Evolutionary conservation across 2,113 vertebrate genomes (phyloP), one percentile per base, ranked within the genome.

Genomic region (Murina feae): DNA sequence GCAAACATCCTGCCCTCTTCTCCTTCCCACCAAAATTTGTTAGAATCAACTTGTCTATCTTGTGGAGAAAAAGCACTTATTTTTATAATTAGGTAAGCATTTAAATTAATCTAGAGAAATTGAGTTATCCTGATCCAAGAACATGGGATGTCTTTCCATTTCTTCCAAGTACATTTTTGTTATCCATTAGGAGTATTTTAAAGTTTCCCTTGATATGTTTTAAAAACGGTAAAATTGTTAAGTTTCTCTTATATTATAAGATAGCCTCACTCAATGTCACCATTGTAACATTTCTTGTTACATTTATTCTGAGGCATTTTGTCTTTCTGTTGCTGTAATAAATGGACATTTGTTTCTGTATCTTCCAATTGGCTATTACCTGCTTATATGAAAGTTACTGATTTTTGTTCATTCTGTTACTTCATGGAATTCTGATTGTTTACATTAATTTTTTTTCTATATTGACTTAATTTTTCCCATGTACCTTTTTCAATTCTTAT

Each of bases 121-220:
- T 81, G 60, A 86, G 53, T 83, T 86, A 49, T 30, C 51, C 44
- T 32, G 89, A 94, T 65, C 35, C 11, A 90, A 81, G 35, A 28
- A 65, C 23, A 89, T 11, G n/a, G 7, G 14, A 75, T 75, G 14
- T 80, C 68, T 71, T 76, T 76, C 60, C 60, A 81, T 49, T 86
- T 90, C 30, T 80, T 96, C 55, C 16, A 74, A 90, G 80, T 37
- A 85, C 42, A 81, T 55, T 92, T 94, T 79, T 82, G 13, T 55
- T 49, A 87, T 76, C 28, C 51, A 39, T 93, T 60, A 75, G 51
- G 42, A 80, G 11, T 76, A 76, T 81, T 85, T 85, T 42, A 28
- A 86, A 76, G 6, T 35, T 65, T 76, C 51, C 21, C 32, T 69
- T 30, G 23, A 55, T 42, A 2, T 44, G 39, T 81, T 55, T 85